These are phyloP conservation scores for Calephelis perditalis DNA, from an alignment of 2,888 invertebrate species.

Conservation along the genomic window DNA sequence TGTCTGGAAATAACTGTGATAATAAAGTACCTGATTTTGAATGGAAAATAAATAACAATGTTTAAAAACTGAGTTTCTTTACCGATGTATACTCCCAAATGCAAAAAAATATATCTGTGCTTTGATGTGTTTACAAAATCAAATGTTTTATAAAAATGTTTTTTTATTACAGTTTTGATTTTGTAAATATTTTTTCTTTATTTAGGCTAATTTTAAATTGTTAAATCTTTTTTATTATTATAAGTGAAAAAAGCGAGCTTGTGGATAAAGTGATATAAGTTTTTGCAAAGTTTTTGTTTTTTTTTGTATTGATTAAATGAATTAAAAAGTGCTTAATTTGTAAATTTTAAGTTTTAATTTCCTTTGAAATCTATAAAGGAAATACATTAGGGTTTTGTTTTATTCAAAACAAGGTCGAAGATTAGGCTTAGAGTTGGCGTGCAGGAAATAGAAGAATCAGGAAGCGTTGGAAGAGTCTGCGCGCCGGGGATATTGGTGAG, in stretches of 20 bases:
- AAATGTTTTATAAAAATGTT: neutral
- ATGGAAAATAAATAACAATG: conserved; percentile 29
- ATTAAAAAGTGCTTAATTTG: neutral
- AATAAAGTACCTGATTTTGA: conserved; percentile 31
- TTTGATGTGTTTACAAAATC: neutral
- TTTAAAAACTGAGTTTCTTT: conserved; percentile 39
- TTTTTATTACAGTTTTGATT: neutral
- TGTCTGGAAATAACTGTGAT: conserved; percentile 32
- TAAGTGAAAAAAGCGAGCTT: neutral
- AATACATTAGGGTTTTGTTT: conserved; percentile 12
- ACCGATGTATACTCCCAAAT: conserved; percentile 24
- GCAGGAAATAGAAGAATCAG: conserved; percentile 10
- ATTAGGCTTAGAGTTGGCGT: conserved; percentile 17
- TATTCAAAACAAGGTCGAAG: conserved; percentile 16
- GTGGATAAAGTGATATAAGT: too few relatives aligned
- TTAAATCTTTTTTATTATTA: conserved; percentile 7
- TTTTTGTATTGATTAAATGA: too few relatives aligned
- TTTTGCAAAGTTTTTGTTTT: too few relatives aligned
- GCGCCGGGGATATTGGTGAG: conserved; percentile 45
- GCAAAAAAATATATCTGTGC: conserved; percentile 12
- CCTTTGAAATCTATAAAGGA: conserved; percentile 9
- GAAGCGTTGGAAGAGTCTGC: conserved; percentile 30
- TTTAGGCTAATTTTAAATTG: neutral
- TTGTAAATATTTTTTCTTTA: neutral
- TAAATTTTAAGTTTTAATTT: conserved; percentile 1